Percentiles rank a stretch among this genome's conserved stretches.
Conservation (phyloP, 1,140 invertebrate species). For the Drosophila ficusphila region DNA sequence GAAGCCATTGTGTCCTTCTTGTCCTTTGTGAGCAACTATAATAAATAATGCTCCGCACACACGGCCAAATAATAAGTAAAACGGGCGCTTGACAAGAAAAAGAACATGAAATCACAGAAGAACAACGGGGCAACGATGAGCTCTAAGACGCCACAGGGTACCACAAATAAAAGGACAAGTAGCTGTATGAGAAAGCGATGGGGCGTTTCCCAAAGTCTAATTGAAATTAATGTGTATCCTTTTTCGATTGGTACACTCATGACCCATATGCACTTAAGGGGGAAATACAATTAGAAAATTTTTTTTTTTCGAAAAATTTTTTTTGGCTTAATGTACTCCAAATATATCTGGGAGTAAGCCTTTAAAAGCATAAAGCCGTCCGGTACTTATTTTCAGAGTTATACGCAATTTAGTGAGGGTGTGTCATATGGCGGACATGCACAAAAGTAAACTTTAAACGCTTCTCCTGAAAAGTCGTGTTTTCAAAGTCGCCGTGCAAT, state of each 20-base stretch:
- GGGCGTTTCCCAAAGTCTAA: constrained; percentile 63
- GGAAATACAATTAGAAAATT: too few relatives aligned
- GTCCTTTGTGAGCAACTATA: constrained; percentile 73
- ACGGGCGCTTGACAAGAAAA: constrained; percentile 56
- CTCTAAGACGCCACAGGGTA: constrained; percentile 33
- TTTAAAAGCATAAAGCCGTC: too few relatives aligned
- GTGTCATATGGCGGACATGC: too few relatives aligned
- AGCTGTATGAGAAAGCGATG: constrained; percentile 40
- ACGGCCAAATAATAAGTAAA: constrained; percentile 12
- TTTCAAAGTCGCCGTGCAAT: too few relatives aligned
- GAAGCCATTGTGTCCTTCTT: constrained; percentile 59
- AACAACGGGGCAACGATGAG: constrained; percentile 27
- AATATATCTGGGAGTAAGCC: too few relatives aligned
- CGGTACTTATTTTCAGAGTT: too few relatives aligned
- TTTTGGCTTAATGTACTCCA: too few relatives aligned
- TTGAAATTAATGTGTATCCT: constrained; percentile 80
- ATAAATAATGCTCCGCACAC: constrained; percentile 69
- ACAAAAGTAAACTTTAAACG: too few relatives aligned
- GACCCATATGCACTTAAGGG: too few relatives aligned
- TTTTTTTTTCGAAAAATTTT: too few relatives aligned
- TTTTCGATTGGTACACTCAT: constrained; percentile 66
- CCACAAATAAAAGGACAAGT: constrained; percentile 35
- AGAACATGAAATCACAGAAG: constrained; percentile 56
- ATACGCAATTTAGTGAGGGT: too few relatives aligned
- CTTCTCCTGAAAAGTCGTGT: too few relatives aligned